Conservation (phyloP, 2,113 vertebrate genomes). For the Conger conger region DNA sequence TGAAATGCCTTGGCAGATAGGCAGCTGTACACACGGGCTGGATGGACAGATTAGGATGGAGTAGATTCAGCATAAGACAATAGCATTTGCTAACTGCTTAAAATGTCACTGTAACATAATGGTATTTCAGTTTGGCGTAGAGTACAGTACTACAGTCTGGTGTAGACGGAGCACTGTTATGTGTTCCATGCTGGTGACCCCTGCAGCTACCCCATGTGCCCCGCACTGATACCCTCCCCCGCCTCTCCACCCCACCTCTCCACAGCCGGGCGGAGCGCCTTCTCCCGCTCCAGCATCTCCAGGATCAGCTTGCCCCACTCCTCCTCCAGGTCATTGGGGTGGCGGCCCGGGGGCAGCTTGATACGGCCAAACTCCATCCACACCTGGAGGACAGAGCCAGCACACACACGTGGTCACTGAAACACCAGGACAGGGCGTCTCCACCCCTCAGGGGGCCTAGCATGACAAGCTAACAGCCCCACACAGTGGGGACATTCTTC, state of each 20-base stretch:
- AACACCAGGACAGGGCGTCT: not conserved
- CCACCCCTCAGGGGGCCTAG: not conserved
- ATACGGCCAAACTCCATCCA: conserved; percentile 98
- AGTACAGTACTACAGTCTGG: no score
- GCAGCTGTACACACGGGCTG: no score
- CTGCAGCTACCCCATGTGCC: not conserved
- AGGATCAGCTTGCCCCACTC: conserved; percentile 98
- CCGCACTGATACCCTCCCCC: fast-evolving
- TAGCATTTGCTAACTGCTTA: no score
- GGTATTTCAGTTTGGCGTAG: no score
- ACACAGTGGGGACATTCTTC: not conserved
- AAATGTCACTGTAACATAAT: no score
- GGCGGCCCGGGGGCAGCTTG: conserved; percentile 89
- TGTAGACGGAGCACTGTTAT: no score
- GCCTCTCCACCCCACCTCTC: conserved; percentile 73
- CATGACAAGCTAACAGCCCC: not conserved
- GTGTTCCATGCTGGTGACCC: not conserved
- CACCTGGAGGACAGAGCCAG: conserved; percentile 64
- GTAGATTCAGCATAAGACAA: no score
- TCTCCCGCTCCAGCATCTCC: conserved; percentile 96
- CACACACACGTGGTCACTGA: conserved; percentile 9
- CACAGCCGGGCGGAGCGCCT: conserved; percentile 88
- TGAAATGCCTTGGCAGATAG: no score
- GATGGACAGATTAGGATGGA: no score
- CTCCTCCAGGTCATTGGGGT: conserved; percentile 94